Conservation (phyloP, 2,113 vertebrate species). For the Labrus mixtus region DNA sequence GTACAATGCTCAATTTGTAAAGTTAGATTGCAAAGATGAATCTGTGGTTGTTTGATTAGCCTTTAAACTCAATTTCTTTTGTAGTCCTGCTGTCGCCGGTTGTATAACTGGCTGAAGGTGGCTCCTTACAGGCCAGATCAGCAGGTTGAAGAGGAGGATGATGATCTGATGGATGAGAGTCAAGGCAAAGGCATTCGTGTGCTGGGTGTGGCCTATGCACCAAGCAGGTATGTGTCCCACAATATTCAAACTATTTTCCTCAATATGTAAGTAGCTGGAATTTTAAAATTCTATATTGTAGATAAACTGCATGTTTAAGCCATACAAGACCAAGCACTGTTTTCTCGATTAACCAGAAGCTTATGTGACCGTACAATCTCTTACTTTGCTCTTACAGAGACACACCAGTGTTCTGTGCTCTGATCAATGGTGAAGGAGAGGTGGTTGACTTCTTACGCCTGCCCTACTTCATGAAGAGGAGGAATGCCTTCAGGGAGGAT, state of each 20-base stretch:
- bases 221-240: slow-evolving; percentile 86
- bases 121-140: slow-evolving; percentile 95
- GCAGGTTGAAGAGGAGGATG: slow-evolving; percentile 96
- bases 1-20: background rate
- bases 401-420: slow-evolving; percentile 95
- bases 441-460: slow-evolving; percentile 96
- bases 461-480: slow-evolving; percentile 95
- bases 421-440: slow-evolving; percentile 96
- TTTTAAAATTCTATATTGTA: too few relatives aligned
- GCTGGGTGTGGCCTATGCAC: slow-evolving; percentile 94
- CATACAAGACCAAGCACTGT: too few relatives aligned
- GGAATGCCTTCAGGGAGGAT: slow-evolving; percentile 96
- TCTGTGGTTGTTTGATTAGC: background rate
- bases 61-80: background rate
- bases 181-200: slow-evolving; percentile 97
- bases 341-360: too few relatives aligned
- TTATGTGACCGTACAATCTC: background rate
- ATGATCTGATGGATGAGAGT: slow-evolving; percentile 97
- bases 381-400: slow-evolving; percentile 83
- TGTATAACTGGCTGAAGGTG: slow-evolving; percentile 98
- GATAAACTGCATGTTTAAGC: too few relatives aligned
- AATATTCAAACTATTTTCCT: background rate
- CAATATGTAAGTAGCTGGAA: too few relatives aligned
- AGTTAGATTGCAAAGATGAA: background rate
- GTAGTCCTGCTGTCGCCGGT: slow-evolving; percentile 93